Evolutionary conservation across 2,888 invertebrate genomes (phyloP), one percentile per base, ranked within the genome.

Genomic region (Scelioninae gen. 2): DNA sequence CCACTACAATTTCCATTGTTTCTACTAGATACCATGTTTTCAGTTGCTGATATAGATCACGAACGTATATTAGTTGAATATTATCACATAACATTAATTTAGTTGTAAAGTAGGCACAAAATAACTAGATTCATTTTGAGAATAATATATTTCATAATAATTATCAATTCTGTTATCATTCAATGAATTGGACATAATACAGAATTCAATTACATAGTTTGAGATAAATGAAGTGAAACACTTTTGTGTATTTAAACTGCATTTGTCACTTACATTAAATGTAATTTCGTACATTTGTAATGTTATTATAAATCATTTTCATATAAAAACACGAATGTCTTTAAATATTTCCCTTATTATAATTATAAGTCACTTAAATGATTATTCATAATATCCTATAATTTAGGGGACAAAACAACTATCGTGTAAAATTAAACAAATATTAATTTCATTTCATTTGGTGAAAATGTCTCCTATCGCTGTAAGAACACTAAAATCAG

Each of bases 261-360:
- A 45, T 45, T 43, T 55, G 65, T 57, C 57, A 57, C 31, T 57
- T 55, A 41, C 18, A 65, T 65, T 57, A 18, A 39, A 67, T 67
- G n/a, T 43, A 58, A 35, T 33, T 58, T 39, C 35, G 13, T 58
- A 67, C 52, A 67, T 18, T 67, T 31, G 10, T 1, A 41, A 43
- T 41, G 11, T 63, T 33, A 37, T 13, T 13, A 19, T 43, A 18
- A 13, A 22, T 22, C 37, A 37, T 31, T 55, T 48, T 25, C 15
- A 67, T 67, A 58, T 43, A 67, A 67, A 67, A 67, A 58, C 58
- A 58, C 39, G 58, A 67, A 39, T 57, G 19, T 43, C 22, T 33
- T 9, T 67, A 67, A 39, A 55, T 55, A 64, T 16, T 22, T 46
- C 2, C 18, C 46, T 41, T 31, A 19, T 7, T 15, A 33, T 46